Percentiles rank a stretch among this genome's conserved stretches.
phyloP scores from a whole-genome alignment of 2,797 vertebrate species.

The Tokudaia muenninki region DNA sequence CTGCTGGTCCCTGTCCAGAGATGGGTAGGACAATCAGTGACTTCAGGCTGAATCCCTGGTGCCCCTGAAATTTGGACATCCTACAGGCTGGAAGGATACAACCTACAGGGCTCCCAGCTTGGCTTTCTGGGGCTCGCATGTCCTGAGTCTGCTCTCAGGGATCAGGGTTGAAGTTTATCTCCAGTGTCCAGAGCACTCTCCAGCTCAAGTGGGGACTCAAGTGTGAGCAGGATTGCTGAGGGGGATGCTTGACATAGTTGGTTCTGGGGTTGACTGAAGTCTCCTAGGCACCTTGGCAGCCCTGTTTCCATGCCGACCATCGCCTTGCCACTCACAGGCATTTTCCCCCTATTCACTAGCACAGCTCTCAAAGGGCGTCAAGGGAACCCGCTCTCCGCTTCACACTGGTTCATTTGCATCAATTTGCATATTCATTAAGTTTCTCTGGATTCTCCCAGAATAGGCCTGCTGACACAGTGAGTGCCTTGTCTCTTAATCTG shows the following conservation, averaged over 20 bases:
- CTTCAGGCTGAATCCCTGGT: not conserved
- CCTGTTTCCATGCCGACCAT: slow-evolving; percentile 75
- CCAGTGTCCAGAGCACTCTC: not conserved
- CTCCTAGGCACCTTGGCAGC: slow-evolving; percentile 53
- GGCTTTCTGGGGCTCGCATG: not conserved
- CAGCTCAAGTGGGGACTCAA: slow-evolving; percentile 13
- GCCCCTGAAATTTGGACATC: accelerated
- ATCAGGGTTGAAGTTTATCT: not conserved
- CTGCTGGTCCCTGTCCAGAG: not conserved
- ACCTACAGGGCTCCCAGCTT: not conserved
- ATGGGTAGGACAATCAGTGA: accelerated
- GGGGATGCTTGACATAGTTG: slow-evolving; percentile 44
- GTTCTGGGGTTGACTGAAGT: not conserved
- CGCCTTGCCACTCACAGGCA: slow-evolving; percentile 19
- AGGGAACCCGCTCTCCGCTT: not conserved
- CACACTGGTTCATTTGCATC: slow-evolving; percentile 64
- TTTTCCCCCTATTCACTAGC: not conserved
- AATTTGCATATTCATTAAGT: slow-evolving; percentile 66
- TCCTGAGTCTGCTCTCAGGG: not conserved
- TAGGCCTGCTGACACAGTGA: slow-evolving; percentile 58
- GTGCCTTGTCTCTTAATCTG: not conserved
- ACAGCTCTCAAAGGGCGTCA: slow-evolving; percentile 42
- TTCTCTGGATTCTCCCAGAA: slow-evolving; percentile 37
- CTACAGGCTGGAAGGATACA: not conserved
- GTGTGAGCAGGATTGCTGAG: not conserved